Base-by-base conservation (phyloP, 1,140 invertebrate genomes). In the Trachymyrmex septentrionalis region DNA sequence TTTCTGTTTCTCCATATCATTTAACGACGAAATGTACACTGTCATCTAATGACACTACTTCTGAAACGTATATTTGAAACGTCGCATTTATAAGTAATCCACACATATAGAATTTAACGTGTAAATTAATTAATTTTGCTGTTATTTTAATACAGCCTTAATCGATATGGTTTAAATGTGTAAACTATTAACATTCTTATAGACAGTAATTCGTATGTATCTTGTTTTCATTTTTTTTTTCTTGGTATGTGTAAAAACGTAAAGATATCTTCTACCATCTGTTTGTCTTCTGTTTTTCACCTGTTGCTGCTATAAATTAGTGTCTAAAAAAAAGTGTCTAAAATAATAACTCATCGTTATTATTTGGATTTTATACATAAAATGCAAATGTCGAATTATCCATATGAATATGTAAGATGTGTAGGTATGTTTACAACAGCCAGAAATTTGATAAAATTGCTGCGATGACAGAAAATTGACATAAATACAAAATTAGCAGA, bases 391-490 rank as follows among this genome's bases (percentile, higher is more conserved):
- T 81, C 55, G 4, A 71, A 86, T 75, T 93, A 90, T 86, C 88
- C 86, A 6, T 93, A 93, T 27, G 80, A 88, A 48, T 93, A 93
- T 80, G 75, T 78, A 38, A 59, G 87, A 27, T 93, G 92, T 80
- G 14, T 87, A 90, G 92, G 92, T 93, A 93, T 64, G 87, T 86
- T 0, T 48, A 19, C 14, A 80, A n/a, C 16, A 48, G 7, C 1
- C 19, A 24, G 72, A 12, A 72, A 44, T 38, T 38, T 50, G 24
- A 53, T 72, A 44, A 30, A 14, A 21, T 64, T 38, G 38, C 38
- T 44, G 2, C 0, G 38, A 10, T 44, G 38, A 44, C 9, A 44
- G 9, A 44, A 44, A 44, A 12, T 9, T 44, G 38, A 44, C 38
- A 38, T 38, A 38, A 38, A 38, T 38, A 38, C 38, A 38, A 38